These are phyloP conservation scores for Lophotis ruficrista DNA, from an alignment of 2,113 vertebrate genomes.

Conservation along the genomic window DNA sequence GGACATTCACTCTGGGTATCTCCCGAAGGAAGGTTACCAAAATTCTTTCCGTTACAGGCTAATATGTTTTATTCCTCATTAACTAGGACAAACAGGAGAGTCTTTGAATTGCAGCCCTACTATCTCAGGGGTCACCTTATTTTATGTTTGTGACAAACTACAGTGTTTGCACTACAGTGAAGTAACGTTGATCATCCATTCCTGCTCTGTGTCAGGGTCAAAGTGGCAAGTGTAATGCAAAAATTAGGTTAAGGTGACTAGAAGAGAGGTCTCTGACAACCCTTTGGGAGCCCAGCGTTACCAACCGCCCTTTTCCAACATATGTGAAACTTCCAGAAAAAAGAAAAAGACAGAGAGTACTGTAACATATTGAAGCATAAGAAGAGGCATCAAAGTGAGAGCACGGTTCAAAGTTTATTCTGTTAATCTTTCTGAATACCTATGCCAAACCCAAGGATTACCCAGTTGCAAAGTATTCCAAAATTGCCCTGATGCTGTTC, in stretches of 20 bases:
- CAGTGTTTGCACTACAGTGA: neutral
- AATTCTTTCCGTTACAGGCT: conserved; percentile 13
- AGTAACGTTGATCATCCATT: conserved; percentile 41
- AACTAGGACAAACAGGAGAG: conserved; percentile 39
- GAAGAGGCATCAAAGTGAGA: neutral
- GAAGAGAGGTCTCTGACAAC: neutral
- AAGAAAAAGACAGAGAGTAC: neutral
- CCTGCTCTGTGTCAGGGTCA: neutral
- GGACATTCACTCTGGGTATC: neutral
- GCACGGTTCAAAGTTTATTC: neutral
- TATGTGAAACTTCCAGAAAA: neutral
- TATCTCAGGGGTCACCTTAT: conserved; percentile 28
- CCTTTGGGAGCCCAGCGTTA: neutral
- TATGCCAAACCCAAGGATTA: neutral
- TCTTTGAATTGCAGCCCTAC: conserved; percentile 8
- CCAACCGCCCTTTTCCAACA: neutral
- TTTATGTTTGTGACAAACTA: conserved; percentile 47
- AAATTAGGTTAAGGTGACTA: conserved; percentile 35
- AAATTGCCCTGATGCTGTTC: neutral
- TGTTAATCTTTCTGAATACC: neutral
- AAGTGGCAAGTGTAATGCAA: conserved; percentile 32
- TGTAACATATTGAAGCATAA: neutral
- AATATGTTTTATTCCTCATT: conserved; percentile 45
- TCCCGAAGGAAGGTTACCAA: conserved; percentile 40
- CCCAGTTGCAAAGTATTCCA: neutral